Evolutionary conservation across 2,888 invertebrate genomes (phyloP).

Genomic region (Andrena dorsata): DNA sequence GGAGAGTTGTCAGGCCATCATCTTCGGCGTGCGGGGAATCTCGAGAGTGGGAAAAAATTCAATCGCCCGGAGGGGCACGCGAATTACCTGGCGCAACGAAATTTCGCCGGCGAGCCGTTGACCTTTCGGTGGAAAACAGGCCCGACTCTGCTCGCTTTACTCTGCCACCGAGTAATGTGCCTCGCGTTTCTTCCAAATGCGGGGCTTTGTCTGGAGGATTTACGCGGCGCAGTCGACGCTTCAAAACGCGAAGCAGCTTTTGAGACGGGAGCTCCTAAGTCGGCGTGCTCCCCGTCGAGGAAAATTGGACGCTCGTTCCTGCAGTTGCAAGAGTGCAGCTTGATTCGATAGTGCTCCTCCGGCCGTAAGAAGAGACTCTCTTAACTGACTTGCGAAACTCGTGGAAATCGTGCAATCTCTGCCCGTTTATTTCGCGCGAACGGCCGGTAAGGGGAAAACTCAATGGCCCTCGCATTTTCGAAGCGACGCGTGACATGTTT

Average conservation of each 20-base stretch:
- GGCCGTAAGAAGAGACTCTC: not conserved
- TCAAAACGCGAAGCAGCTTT: not conserved
- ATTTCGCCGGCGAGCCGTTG: not conserved
- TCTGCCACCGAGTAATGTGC: not conserved
- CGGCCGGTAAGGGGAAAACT: not conserved
- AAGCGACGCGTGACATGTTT: not conserved
- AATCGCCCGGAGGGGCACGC: not conserved
- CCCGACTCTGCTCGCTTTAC: too few species aligned
- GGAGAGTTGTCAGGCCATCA: not conserved
- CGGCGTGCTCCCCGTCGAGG: not conserved
- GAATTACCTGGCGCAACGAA: not conserved
- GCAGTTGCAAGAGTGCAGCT: not conserved
- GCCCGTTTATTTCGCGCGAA: not conserved
- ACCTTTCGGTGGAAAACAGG: not conserved
- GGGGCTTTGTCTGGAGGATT: not conserved
- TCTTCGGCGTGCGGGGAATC: not conserved
- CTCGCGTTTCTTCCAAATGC: not conserved
- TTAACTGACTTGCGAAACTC: conserved; percentile 7
- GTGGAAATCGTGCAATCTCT: not conserved
- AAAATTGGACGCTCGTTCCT: conserved; percentile 13
- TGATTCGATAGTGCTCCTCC: not conserved
- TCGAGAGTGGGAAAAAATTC: not conserved
- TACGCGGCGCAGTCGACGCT: not conserved
- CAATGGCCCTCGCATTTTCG: not conserved
- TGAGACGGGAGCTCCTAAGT: not conserved